A percentile compares a stretch with the other conserved stretches of the same genome.
These are phyloP conservation scores for Achlya flavicornis DNA, from an alignment of 2,888 invertebrate genomes.

Conservation along the genomic window DNA sequence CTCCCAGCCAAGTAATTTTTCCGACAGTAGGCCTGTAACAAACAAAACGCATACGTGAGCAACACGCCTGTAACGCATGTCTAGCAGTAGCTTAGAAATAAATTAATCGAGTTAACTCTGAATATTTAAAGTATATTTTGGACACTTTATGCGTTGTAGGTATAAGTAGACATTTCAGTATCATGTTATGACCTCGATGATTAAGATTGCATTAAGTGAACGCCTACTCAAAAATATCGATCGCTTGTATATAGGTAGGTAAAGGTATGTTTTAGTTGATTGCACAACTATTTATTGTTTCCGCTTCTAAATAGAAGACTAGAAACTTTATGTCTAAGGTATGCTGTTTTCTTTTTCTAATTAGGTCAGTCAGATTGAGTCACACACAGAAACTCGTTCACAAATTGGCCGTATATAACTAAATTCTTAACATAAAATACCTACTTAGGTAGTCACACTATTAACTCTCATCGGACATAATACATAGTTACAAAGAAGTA, in stretches of 20 bases:
- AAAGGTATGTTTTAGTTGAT: neutral
- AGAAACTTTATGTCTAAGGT: neutral
- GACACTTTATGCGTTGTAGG: neutral
- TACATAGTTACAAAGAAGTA: too few relatives aligned
- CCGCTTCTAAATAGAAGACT: neutral
- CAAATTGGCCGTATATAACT: too few relatives aligned
- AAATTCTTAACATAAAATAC: too few relatives aligned
- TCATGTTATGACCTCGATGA: conserved; percentile 7
- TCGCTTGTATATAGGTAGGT: neutral
- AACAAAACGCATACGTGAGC: conserved; percentile 34
- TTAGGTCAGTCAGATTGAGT: too few relatives aligned
- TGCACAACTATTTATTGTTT: conserved; percentile 1
- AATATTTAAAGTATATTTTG: neutral
- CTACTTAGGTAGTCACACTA: too few relatives aligned
- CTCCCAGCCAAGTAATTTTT: conserved; percentile 68
- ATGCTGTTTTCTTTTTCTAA: neutral
- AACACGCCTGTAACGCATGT: neutral
- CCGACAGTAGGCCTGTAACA: conserved; percentile 77
- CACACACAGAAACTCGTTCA: too few relatives aligned
- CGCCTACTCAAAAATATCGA: conserved; percentile 12
- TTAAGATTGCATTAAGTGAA: conserved; percentile 11
- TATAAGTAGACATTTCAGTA: conserved; percentile 2
- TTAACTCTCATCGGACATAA: too few relatives aligned
- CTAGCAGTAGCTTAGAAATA: neutral
- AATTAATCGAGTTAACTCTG: neutral